Percentiles rank a stretch among this genome's conserved stretches.
phyloP scores from a whole-genome alignment of 2,113 vertebrate genomes.

The Cacatua alba region DNA sequence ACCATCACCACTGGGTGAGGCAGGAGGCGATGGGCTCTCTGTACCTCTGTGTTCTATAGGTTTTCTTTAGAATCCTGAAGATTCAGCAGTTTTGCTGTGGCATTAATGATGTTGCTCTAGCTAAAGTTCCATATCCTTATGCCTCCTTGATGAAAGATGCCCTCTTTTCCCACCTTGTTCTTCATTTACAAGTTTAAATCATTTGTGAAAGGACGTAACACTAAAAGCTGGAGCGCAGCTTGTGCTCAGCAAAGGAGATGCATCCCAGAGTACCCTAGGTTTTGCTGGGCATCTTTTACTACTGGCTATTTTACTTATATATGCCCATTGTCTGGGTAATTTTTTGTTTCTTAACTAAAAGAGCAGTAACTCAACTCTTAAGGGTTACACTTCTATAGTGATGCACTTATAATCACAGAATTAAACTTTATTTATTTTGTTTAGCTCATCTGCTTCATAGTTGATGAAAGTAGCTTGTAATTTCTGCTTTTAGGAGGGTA shows the following conservation, averaged over 20 bases:
- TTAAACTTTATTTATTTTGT: background rate
- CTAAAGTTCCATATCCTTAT: accelerated
- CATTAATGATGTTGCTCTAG: background rate
- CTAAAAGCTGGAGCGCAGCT: background rate
- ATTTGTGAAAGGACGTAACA: background rate
- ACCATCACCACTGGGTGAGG: accelerated
- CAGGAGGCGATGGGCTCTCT: accelerated
- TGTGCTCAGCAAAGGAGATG: background rate
- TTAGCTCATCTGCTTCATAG: background rate
- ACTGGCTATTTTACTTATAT: background rate
- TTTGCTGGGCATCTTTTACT: background rate
- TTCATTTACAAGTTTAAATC: background rate
- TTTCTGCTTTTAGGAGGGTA: background rate
- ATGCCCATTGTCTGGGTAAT: background rate
- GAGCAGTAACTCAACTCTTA: background rate
- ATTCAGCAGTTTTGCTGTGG: background rate
- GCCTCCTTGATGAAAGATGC: background rate
- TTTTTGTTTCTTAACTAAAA: background rate
- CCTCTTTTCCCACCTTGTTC: background rate
- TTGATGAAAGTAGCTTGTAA: background rate
- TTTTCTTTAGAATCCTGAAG: background rate
- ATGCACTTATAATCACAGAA: background rate
- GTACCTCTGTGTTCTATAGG: background rate
- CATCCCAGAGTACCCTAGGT: background rate
- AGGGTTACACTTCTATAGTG: background rate